A percentile compares a stretch with the other conserved stretches of the same genome.
phyloP scores from a whole-genome alignment of 1,140 invertebrate genomes.

The Gonatopus flavifemur region DNA sequence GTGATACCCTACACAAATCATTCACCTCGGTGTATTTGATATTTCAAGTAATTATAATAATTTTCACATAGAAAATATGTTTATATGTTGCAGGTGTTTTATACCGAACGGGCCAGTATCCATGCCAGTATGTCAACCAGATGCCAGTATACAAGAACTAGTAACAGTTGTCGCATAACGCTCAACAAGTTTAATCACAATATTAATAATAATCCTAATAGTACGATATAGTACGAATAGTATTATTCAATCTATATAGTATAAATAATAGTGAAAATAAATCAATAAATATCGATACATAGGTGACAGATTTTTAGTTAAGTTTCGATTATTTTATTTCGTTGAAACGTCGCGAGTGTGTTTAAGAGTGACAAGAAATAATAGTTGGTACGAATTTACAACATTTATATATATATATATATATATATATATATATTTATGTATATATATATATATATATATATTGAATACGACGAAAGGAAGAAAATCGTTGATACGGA shows the following conservation, averaged over 20 bases:
- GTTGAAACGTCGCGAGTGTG: background rate
- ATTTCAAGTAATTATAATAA: too few species aligned
- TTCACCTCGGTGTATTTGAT: too few species aligned
- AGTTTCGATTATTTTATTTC: background rate
- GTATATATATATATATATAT: too few species aligned
- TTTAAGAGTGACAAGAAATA: constrained; percentile 23
- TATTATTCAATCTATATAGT: too few species aligned
- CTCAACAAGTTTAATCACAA: constrained; percentile 16
- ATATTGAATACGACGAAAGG: constrained; percentile 25
- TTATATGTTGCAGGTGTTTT: constrained; percentile 45
- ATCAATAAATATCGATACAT: too few species aligned
- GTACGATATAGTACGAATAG: too few species aligned
- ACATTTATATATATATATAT: too few species aligned
- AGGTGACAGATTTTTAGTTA: background rate
- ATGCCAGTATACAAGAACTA: constrained; percentile 52
- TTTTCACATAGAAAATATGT: too few species aligned
- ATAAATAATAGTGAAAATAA: too few species aligned
- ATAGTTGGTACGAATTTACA: too few species aligned
- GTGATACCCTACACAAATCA: too few species aligned
- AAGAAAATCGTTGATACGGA: constrained; percentile 32
- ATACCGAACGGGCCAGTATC: constrained; percentile 54
- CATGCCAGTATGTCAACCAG: constrained; percentile 53
- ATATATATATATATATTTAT: too few species aligned
- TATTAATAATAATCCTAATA: constrained; percentile 4
- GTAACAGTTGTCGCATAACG: constrained; percentile 26